These are phyloP conservation scores for Epinephelus lanceolatus DNA, from an alignment of 2,113 vertebrate species.

Conservation along the genomic window DNA sequence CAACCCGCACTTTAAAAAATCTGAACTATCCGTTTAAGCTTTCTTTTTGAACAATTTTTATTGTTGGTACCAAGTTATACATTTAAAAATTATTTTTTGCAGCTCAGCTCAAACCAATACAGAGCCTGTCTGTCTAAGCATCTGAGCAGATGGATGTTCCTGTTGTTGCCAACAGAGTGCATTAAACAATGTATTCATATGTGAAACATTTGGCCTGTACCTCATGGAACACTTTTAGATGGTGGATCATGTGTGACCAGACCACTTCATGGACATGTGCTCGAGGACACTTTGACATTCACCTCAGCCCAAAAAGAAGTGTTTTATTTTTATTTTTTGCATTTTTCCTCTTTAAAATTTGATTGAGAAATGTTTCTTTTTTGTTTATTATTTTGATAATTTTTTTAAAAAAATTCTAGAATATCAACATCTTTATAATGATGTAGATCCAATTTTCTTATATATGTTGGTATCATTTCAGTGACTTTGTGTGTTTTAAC, in stretches of 20 bases:
- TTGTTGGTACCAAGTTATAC: background rate
- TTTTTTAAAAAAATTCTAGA: background rate
- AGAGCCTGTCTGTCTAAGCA: background rate
- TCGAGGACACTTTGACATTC: background rate
- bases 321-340: no score
- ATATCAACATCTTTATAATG: background rate
- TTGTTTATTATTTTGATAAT: background rate
- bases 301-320: background rate
- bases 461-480: background rate
- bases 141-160: background rate
- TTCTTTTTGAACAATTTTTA: background rate
- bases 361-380: no score
- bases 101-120: background rate
- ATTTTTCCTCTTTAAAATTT: no score
- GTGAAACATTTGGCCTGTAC: background rate
- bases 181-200: background rate
- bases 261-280: background rate
- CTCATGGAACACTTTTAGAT: background rate
- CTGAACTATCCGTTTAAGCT: no score
- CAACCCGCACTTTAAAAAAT: no score
- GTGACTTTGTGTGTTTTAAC: background rate
- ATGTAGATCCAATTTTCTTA: background rate
- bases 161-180: background rate
- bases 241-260: background rate
- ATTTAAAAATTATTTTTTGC: background rate